phyloP scores from a whole-genome alignment of 2,797 vertebrate species.

The Poecilia wingei region DNA sequence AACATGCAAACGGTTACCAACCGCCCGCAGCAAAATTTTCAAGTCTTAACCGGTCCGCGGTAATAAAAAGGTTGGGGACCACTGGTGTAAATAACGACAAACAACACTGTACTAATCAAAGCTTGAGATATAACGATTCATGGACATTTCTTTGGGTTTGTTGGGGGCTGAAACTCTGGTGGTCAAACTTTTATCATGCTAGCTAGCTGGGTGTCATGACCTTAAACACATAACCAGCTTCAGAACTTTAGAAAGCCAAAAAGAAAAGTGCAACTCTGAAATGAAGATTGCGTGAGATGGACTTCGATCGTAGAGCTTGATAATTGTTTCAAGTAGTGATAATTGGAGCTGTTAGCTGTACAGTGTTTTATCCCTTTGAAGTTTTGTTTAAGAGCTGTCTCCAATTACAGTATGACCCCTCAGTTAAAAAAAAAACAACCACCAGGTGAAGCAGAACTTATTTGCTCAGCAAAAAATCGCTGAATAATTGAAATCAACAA shows the following conservation, averaged over 20 bases:
- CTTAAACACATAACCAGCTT: background rate
- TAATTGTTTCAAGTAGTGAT: slow-evolving; percentile 1
- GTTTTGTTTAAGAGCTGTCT: slow-evolving; percentile 7
- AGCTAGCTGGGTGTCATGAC: background rate
- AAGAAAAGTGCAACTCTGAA: background rate
- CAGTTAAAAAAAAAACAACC: background rate
- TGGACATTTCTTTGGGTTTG: background rate
- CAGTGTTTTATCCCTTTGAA: background rate
- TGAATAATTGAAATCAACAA: background rate
- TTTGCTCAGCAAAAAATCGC: background rate
- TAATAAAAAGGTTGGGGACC: too few species aligned
- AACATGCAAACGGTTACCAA: too few species aligned
- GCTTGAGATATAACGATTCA: background rate
- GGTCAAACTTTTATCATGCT: background rate
- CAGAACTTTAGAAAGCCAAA: background rate
- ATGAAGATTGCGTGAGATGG: background rate
- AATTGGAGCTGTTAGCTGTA: background rate
- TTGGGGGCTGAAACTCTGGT: background rate
- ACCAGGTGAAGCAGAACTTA: background rate
- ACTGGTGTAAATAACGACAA: background rate
- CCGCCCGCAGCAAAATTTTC: too few species aligned
- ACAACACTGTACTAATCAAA: background rate
- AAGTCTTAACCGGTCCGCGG: too few species aligned
- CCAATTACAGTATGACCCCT: background rate
- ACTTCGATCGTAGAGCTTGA: background rate